Percentiles rank a stretch among this genome's conserved stretches.
Conservation (phyloP, 2,888 invertebrate species). For the Drosophila demipolita region DNA sequence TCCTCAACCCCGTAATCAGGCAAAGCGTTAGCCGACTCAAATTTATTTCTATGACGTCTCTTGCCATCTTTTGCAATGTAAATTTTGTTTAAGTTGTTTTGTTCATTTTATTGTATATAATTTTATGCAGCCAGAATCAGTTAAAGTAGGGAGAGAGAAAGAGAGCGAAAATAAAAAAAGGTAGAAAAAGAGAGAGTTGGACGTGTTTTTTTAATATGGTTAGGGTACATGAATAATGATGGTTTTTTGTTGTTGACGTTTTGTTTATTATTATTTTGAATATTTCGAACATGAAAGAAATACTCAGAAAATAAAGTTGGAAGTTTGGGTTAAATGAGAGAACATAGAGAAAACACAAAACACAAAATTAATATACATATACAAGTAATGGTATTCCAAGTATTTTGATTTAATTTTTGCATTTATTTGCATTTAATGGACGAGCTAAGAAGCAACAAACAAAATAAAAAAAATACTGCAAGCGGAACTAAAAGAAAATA, state of each 20-base stretch:
- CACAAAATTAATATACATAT: constrained; percentile 43
- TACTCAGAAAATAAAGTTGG: constrained; percentile 56
- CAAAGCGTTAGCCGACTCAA: constrained; percentile 87
- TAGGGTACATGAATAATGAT: constrained; percentile 60
- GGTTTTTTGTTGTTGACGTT: constrained; percentile 49
- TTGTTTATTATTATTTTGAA: constrained; percentile 54
- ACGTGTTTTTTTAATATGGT: constrained; percentile 48
- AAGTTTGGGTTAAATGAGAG: constrained; percentile 27
- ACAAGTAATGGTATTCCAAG: constrained; percentile 59
- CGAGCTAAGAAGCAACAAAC: constrained; percentile 30
- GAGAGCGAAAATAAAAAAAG: not conserved
- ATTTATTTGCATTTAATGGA: constrained; percentile 68
- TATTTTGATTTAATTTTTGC: constrained; percentile 72
- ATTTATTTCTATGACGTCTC: constrained; percentile 85
- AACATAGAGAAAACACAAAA: constrained; percentile 36
- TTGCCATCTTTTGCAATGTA: constrained; percentile 82
- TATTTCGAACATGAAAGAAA: constrained; percentile 65
- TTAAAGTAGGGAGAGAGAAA: constrained; percentile 25
- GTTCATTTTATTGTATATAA: constrained; percentile 50
- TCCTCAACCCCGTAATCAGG: constrained; percentile 90
- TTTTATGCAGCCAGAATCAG: constrained; percentile 74
- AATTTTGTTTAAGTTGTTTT: constrained; percentile 45
- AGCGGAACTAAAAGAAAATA: constrained; percentile 31
- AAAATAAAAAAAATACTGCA: constrained; percentile 25
- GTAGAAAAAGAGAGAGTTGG: constrained; percentile 35